These are phyloP conservation scores for Xiphorhynchus erythropygius DNA, from an alignment of 2,797 vertebrate species.

Conservation along the genomic window DNA sequence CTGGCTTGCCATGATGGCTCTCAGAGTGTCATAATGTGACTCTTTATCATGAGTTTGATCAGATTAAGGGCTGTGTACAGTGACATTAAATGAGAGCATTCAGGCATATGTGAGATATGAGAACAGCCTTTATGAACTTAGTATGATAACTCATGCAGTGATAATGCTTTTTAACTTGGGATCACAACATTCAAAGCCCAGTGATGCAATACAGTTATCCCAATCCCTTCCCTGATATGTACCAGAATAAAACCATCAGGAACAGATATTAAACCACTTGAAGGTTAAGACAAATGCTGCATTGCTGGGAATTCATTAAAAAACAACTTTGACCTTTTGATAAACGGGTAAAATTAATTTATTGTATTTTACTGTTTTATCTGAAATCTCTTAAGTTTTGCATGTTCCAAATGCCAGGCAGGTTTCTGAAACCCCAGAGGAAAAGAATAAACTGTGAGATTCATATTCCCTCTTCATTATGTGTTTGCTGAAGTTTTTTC, in stretches of 20 bases:
- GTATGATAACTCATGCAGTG: not conserved
- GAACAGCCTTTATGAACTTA: not conserved
- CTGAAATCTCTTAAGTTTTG: not conserved
- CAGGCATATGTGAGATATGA: not conserved
- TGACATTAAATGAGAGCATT: not conserved
- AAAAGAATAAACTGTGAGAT: constrained; percentile 10
- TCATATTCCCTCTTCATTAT: not conserved
- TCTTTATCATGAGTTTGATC: not conserved
- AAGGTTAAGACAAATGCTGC: not conserved
- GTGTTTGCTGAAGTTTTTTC: not conserved
- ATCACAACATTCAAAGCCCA: not conserved
- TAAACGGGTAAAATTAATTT: not conserved
- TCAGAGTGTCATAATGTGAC: not conserved
- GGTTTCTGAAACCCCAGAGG: not conserved
- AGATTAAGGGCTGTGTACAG: not conserved
- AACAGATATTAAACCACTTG: not conserved
- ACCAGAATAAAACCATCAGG: not conserved
- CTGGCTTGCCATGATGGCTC: not conserved
- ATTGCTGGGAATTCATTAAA: not conserved
- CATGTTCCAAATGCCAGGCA: constrained; percentile 14
- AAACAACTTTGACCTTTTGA: constrained; percentile 33
- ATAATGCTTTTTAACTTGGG: not conserved
- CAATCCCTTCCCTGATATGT: not conserved
- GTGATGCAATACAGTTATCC: not conserved
- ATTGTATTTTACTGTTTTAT: constrained; percentile 19